Evolutionary conservation across 1,140 invertebrate genomes (phyloP).

Genomic region (Phymastichus coffea): DNA sequence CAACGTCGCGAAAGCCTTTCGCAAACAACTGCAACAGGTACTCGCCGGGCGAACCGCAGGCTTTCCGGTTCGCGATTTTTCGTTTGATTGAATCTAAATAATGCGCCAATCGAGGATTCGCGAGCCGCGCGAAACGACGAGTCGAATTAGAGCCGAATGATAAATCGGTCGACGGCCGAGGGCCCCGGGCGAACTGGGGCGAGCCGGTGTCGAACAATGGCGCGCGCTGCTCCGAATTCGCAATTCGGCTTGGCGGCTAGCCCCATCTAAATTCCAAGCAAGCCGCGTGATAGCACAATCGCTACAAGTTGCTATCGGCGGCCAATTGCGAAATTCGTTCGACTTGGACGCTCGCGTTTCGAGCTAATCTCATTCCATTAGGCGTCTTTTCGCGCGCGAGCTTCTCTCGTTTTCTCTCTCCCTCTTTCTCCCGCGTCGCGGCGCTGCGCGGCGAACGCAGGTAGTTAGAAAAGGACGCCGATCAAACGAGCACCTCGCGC

Average conservation of each 20-base stretch:
- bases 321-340: not conserved
- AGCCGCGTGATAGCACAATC: not conserved
- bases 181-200: not conserved
- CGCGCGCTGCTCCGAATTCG: not conserved
- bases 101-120: too few species aligned
- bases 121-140: too few species aligned
- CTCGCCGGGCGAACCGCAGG: too few species aligned
- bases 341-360: not conserved
- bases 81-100: too few species aligned
- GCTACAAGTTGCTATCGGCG: not conserved
- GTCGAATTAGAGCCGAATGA: too few species aligned
- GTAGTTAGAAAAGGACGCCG: not conserved
- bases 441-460: too few species aligned
- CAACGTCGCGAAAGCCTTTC: too few species aligned
- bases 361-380: not conserved
- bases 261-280: slow-evolving; percentile 16
- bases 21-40: too few species aligned
- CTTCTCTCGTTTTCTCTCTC: too few species aligned
- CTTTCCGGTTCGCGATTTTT: too few species aligned
- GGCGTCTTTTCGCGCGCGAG: not conserved
- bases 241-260: slow-evolving; percentile 6
- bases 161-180: too few species aligned
- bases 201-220: slow-evolving; percentile 1
- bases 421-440: too few species aligned
- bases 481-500: not conserved